Conservation (phyloP, 2,113 vertebrate species). For the Serilophus lunatus region DNA sequence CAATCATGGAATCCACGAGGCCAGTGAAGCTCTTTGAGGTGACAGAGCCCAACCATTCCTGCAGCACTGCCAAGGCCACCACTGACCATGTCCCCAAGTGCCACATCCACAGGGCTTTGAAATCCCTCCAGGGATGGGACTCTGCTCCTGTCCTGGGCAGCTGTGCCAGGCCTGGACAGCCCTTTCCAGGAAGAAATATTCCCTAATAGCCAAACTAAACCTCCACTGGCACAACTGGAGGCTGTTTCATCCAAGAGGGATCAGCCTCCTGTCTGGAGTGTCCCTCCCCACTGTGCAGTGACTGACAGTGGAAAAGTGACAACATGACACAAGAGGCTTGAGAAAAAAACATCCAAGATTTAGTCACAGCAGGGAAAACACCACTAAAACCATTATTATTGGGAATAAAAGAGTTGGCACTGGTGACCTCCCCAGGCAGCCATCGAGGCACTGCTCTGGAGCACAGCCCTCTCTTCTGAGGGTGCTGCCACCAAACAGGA, state of each 20-base stretch:
- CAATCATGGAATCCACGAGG: neutral
- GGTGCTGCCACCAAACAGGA: neutral
- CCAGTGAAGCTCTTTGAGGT: neutral
- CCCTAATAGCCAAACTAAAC: neutral
- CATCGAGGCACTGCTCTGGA: neutral
- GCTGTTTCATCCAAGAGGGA: neutral
- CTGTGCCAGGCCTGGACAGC: neutral
- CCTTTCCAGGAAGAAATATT: neutral
- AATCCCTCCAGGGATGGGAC: neutral
- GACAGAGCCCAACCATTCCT: neutral
- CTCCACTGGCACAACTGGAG: neutral
- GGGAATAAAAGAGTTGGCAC: neutral
- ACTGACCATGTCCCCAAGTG: neutral
- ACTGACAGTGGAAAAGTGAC: neutral
- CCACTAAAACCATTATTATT: neutral
- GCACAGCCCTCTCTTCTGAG: neutral
- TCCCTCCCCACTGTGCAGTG: neutral
- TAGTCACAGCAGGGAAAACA: neutral
- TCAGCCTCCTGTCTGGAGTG: neutral
- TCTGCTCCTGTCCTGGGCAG: neutral
- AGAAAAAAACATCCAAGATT: neutral
- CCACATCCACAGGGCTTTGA: neutral
- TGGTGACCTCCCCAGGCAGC: neutral
- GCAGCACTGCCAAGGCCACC: neutral
- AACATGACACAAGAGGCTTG: rapidly evolving